phyloP scores from a whole-genome alignment of 2,113 vertebrate genomes.

The Stegostoma tigrinum region DNA sequence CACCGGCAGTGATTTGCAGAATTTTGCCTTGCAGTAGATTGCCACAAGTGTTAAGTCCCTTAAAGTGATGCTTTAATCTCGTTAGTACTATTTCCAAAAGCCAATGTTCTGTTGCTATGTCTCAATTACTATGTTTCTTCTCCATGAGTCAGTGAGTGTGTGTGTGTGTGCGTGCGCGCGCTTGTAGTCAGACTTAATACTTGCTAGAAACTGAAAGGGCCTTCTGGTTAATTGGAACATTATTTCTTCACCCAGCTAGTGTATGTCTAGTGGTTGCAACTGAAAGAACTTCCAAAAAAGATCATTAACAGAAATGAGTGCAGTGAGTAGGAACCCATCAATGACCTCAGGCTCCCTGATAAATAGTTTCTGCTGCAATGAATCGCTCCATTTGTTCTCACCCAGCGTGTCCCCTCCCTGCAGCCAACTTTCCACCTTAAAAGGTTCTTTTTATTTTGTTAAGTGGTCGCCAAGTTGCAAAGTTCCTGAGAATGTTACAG shows the following conservation, averaged over 20 bases:
- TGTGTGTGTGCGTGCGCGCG: too few relatives aligned
- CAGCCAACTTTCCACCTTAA: constrained; percentile 12
- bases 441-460: background rate
- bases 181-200: too few relatives aligned
- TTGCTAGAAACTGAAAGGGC: background rate
- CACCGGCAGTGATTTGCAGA: background rate
- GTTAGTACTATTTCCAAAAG: background rate
- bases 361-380: constrained; percentile 3
- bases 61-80: background rate
- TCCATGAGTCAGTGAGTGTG: background rate
- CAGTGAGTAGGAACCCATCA: constrained; percentile 5
- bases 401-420: constrained; percentile 7
- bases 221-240: constrained; percentile 1
- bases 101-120: background rate
- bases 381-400: constrained; percentile 34
- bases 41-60: background rate
- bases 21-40: background rate
- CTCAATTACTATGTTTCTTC: background rate
- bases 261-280: background rate
- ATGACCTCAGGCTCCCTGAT: background rate
- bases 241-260: background rate
- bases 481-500: background rate
- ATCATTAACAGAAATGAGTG: constrained; percentile 12
- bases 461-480: background rate
- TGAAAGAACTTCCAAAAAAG: background rate